phyloP scores from a whole-genome alignment of 2,113 vertebrate genomes.

The Pandion haliaetus region DNA sequence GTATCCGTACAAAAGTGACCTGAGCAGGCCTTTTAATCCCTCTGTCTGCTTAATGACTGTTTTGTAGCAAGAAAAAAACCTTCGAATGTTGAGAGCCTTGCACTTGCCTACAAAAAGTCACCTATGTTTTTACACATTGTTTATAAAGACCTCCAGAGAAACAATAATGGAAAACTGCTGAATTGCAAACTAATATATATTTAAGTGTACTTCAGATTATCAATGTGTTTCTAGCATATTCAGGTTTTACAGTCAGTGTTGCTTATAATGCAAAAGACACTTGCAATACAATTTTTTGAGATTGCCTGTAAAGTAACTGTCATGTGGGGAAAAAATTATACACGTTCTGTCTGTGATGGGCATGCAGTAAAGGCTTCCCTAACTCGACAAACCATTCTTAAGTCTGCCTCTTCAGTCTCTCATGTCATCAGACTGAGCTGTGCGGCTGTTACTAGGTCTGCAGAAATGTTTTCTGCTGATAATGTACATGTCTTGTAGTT shows the following conservation, averaged over 20 bases:
- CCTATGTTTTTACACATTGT: fast-evolving
- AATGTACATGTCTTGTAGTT: not conserved
- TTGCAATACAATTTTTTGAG: not conserved
- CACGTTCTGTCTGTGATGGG: fast-evolving
- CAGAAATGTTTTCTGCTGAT: slow-evolving; percentile 24
- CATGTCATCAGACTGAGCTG: not conserved
- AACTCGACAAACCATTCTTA: not conserved
- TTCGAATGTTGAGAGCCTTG: fast-evolving
- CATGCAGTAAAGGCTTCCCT: not conserved
- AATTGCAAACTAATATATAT: not conserved
- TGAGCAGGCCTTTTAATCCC: not conserved
- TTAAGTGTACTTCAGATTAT: not conserved
- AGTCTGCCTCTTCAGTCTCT: not conserved
- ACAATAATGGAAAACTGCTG: not conserved
- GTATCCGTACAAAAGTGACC: not conserved
- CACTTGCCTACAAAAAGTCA: not conserved
- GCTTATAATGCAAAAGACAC: not conserved
- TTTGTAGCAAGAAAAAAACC: not conserved
- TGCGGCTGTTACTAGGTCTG: not conserved
- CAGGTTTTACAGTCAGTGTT: not conserved
- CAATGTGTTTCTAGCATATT: not conserved
- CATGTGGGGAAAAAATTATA: fast-evolving
- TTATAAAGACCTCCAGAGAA: not conserved
- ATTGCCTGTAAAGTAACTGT: not conserved
- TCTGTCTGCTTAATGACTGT: not conserved